Percentiles rank a stretch among this genome's conserved stretches.
These are phyloP conservation scores for Carposina sasakii DNA, from an alignment of 1,140 invertebrate species.

Conservation along the genomic window DNA sequence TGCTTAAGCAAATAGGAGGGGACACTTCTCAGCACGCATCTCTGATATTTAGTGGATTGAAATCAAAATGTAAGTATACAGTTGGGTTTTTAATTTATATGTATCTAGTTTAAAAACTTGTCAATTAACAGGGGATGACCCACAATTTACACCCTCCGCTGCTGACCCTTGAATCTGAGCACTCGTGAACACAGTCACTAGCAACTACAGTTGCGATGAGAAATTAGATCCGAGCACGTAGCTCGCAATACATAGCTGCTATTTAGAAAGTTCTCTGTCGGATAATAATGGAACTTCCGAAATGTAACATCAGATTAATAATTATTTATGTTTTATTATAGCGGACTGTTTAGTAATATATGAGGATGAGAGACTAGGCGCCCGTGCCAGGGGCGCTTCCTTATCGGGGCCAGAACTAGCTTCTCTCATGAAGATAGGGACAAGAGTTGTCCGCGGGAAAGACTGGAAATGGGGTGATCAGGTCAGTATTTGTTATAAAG, in stretches of 20 bases:
- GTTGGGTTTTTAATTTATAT: too few relatives aligned
- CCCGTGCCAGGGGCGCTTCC: slow-evolving; percentile 55
- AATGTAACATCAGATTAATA: too few relatives aligned
- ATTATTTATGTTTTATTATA: slow-evolving; percentile 20
- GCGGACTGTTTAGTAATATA: slow-evolving; percentile 63
- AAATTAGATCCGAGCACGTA: too few relatives aligned
- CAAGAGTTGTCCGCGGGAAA: slow-evolving; percentile 89
- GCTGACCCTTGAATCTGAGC: too few relatives aligned
- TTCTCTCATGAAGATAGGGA: slow-evolving; percentile 93
- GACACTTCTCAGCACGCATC: slow-evolving; percentile 57
- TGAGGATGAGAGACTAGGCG: slow-evolving; percentile 58
- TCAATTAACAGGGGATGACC: too few relatives aligned
- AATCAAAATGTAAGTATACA: slow-evolving; percentile 51
- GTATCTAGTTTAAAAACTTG: too few relatives aligned
- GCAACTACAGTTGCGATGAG: too few relatives aligned
- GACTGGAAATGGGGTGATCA: slow-evolving; percentile 99
- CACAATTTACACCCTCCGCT: too few relatives aligned
- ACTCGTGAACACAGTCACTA: too few relatives aligned
- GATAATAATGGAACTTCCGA: too few relatives aligned
- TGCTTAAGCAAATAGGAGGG: slow-evolving; percentile 86
- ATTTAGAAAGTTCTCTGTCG: too few relatives aligned
- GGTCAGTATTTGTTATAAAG: slow-evolving; percentile 45
- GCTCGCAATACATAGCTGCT: too few relatives aligned
- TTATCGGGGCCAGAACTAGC: slow-evolving; percentile 86
- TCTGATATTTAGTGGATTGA: slow-evolving; percentile 51